Evolutionary conservation across 2,113 vertebrate species (phyloP), one percentile per base, ranked within the genome.

Genomic region (Ptyas mucosa): DNA sequence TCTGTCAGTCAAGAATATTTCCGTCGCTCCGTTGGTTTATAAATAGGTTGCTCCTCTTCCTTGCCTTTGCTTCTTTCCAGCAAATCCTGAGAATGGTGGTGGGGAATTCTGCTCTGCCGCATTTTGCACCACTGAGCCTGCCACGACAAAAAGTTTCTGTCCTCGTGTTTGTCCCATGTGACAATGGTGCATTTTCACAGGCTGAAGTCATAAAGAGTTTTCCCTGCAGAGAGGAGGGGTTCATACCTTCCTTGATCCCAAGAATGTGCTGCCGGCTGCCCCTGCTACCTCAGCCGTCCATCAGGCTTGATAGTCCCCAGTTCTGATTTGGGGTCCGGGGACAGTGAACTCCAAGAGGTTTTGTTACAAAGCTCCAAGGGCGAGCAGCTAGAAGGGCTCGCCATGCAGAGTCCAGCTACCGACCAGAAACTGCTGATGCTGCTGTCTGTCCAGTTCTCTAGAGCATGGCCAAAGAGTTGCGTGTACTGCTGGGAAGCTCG

Each of bases 321-420:
- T 97, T 99, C 99, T 0, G 99, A 99, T 96, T 99, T 99, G 91
- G 99, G 99, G 95, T 99, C 99, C 0, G 99, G 98, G 55, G 98
- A 99, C 69, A 98, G 91, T 51, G 99, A 99, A 95, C 99, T 99
- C 99, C 99, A 99, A 88, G 98, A 97, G 23, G 98, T 98, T 95
- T 98, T 97, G 92, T 97, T 97, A 97, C 99, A 99, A 69, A 89
- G 97, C 89, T 97, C 97, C 96, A 99, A 92, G 0, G 97, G 96
- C 2, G 98, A 11, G 24, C 99, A 99, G 61, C 97, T 85, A 0
- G 98, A 98, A 24, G 97, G 95, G 92, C 97, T 94, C 3, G 89
- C 91, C 26, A 96, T 39, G 26, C 99, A 99, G 64, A 98, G 29
- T 21, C 98, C 97, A 0, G 97, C 98, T 20, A 97, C 97, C 0